A percentile compares a stretch with the other conserved stretches of the same genome.
Conservation (phyloP, 1,140 invertebrate species). For the Monomorium pharaonis region DNA sequence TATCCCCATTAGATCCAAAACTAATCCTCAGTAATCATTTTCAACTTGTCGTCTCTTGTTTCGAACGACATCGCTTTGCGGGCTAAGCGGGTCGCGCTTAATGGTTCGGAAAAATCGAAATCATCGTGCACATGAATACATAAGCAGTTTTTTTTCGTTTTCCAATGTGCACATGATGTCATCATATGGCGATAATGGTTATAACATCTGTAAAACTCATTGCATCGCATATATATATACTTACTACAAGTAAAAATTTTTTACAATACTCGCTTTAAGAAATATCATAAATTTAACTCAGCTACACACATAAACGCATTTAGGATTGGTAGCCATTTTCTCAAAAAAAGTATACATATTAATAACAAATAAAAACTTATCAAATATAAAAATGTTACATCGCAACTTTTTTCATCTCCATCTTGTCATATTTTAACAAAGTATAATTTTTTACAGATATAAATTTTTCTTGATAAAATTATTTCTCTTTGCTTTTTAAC, state of each 20-base stretch:
- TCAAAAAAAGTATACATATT: no score
- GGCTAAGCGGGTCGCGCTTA: constrained; percentile 74
- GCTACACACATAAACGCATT: no score
- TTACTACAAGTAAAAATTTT: no score
- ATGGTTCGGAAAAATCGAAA: constrained; percentile 84
- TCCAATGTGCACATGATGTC: constrained; percentile 73
- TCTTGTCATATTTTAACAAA: neutral
- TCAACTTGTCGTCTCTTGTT: constrained; percentile 81
- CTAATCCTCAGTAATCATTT: constrained; percentile 81
- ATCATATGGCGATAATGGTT: constrained; percentile 65
- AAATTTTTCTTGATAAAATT: no score
- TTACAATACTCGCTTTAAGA: no score
- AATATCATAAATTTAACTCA: no score
- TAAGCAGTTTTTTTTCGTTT: constrained; percentile 79
- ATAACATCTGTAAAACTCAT: constrained; percentile 29
- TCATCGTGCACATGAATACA: constrained; percentile 83
- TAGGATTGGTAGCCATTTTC: no score
- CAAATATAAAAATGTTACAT: neutral
- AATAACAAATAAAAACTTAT: no score
- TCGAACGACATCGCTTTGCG: constrained; percentile 80
- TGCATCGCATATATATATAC: no score
- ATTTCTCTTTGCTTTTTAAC: no score
- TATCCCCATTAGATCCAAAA: constrained; percentile 51
- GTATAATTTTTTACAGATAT: no score
- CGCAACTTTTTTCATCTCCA: neutral